Evolutionary conservation across 2,888 invertebrate genomes (phyloP), one percentile per base, ranked within the genome.

Genomic region (Apeira syringaria): DNA sequence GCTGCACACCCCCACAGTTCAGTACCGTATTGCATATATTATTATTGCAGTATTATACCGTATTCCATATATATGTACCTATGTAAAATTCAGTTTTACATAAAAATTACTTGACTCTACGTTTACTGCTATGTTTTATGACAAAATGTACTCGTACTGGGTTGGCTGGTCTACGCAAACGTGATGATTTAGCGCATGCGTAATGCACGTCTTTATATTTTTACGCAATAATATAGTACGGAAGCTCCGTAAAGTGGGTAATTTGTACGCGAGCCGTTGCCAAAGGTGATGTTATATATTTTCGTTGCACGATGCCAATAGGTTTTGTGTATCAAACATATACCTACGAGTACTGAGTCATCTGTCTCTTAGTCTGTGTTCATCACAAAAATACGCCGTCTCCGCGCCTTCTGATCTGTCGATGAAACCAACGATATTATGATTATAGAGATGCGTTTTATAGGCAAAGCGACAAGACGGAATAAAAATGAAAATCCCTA

Each of bases 181-280:
- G n/a, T 22, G 8, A 41, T 52, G 44, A 52, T 50, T 49, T 48
- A 53, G 28, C 20, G 37, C 34, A 22, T 34, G 31, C 30, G 9
- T 28, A 48, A 53, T 51, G 43, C 49, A 47, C 43, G 47, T 53
- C 25, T 46, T 42, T 36, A 47, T 52, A 53, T 46, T 45, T 50
- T 51, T 50, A 50, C 47, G 50, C 46, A 53, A 55, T 49, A 47
- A 49, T 36, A 51, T 50, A 32, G 47, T 48, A 42, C 53, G 55
- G 47, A 49, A 53, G 44, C 20, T 20, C 25, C 40, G 45, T 55
- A 47, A 49, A 48, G 32, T 45, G 47, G 43, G 41, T 50, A 49
- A 57, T 57, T 55, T 51, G 55, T 50, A 34, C 41, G 38, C 38
- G 47, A 44, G 25, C 26, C 29, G 48, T 41, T 57, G 57, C 57